Base-by-base conservation (phyloP, 53 echinoderm and acorn worm species). In the Luidia sarsii region DNA sequence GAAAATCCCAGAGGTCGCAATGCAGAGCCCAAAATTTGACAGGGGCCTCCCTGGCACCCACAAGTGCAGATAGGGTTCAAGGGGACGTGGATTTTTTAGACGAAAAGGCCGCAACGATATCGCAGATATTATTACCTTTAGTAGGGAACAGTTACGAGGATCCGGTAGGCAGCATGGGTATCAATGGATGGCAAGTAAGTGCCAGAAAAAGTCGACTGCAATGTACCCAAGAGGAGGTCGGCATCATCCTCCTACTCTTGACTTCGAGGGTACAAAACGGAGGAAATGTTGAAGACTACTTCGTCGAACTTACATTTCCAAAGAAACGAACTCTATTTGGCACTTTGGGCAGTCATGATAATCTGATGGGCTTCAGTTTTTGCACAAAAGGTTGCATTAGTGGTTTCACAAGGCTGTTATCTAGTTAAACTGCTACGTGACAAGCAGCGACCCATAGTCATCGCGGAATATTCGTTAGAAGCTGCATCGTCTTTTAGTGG, bases 361-460 rank as follows among this genome's bases (percentile, higher is more conserved):
- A 84, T 13, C 31, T 84, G 23, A 84, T 73, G 50, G 73, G 73
- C 8, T 84, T 24, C 27, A 74, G 85, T 0, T 29, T 84, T 24
- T 46, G 65, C 2, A 84, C 74, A 1, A 81, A 41, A 81, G 92
- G 85, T 10, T 88, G 88, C 39, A 82, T 88, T 19, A 88, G 89
- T 83, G 86, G 89, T 7, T 92, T 67, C 35, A 89, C 89, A 8
- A 59, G 92, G 41, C 61, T n/a, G 15, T 89, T 9, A 69, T 92
- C 14, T 89, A 86, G 82, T 39, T 92, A 23, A 68, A 89, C 10
- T 88, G 68, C 7, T 46, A 89, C 51, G 28, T 34, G 22, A 91
- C 91, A 11, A 91, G 37, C 37, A 87, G 60, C 46, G 55, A 91
- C 36, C 91, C 91, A 64, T 48, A 23, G 19, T 48, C 5, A 83